These are phyloP conservation scores for Pinna nobilis DNA, from an alignment of 1,140 invertebrate genomes.

Conservation along the genomic window DNA sequence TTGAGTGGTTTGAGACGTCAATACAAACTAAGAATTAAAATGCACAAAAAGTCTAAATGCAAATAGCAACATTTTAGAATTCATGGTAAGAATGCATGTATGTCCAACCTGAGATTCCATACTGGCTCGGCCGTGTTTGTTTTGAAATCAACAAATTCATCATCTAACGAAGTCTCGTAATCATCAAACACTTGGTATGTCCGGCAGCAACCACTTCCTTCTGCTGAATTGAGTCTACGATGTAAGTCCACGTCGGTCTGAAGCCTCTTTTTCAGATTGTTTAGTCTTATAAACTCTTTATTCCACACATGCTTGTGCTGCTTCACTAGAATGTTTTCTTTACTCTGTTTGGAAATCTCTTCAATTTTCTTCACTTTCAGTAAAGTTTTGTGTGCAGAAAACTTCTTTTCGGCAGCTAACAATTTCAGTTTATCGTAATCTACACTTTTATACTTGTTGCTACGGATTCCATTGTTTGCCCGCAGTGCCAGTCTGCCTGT, in stretches of 20 bases:
- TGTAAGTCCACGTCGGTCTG: slow-evolving; percentile 63
- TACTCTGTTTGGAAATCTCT: slow-evolving; percentile 67
- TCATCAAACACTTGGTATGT: slow-evolving; percentile 68
- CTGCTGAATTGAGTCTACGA: slow-evolving; percentile 49
- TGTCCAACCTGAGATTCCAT: slow-evolving; percentile 70
- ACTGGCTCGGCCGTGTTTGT: slow-evolving; percentile 65
- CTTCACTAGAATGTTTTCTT: slow-evolving; percentile 65
- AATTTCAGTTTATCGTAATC: slow-evolving; percentile 67
- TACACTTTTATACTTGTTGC: slow-evolving; percentile 68
- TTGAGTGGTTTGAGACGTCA: too few species aligned
- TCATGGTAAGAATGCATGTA: too few species aligned
- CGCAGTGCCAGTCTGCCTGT: slow-evolving; percentile 61
- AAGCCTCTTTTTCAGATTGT: slow-evolving; percentile 56
- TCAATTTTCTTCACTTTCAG: slow-evolving; percentile 69
- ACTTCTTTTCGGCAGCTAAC: slow-evolving; percentile 63
- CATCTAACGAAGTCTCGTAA: slow-evolving; percentile 50
- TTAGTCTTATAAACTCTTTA: slow-evolving; percentile 66
- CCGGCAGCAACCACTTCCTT: slow-evolving; percentile 51
- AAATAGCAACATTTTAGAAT: too few species aligned
- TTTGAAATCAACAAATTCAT: slow-evolving; percentile 64
- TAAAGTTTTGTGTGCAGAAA: slow-evolving; percentile 63
- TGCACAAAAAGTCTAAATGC: too few species aligned
- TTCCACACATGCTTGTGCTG: slow-evolving; percentile 70
- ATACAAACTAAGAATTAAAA: too few species aligned
- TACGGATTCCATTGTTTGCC: slow-evolving; percentile 63